Base-by-base conservation (phyloP, 1,140 invertebrate species). In the Drosophila pseudoobscura region DNA sequence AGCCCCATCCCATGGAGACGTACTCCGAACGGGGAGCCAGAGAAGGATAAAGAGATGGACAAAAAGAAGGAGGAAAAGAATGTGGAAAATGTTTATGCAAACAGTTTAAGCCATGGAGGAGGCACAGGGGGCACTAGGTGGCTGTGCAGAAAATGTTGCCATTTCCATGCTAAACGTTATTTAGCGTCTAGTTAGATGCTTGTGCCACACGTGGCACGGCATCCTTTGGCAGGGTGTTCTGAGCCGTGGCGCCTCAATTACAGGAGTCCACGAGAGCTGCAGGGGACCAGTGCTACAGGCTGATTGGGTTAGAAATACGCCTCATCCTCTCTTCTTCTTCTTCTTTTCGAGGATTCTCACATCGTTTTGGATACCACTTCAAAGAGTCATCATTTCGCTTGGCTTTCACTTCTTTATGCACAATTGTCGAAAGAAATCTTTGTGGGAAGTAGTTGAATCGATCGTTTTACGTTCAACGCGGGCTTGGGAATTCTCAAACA, bases 141-240 rank as follows among this genome's bases (percentile, higher is more conserved):
- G 35, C 51, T 39, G 47, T 26, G 53, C 31, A 13, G 60, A 74
- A 26, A 26, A 68, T 66, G 52, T 60, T 66, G 75, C 79, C 75
- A 82, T 78, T 82, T 83, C 74, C 68, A 83, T 78, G 82, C 69
- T 87, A 87, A 85, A 87, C 80, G 73, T 63, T 77, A 66, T 73
- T 85, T 80, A 84, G 74, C 80, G 72, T 84, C 71, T 78, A 72
- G 75, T 83, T 84, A 73, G 52, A 62, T 54, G 65, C 61, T 75
- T 56, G 43, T 64, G 35, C 35, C 35, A 39, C 35, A 39, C 35
- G 35, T 39, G 35, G 11, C 29, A 8, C 29, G 29, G 29, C 31
- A 35, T 35, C 31, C 31, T 35, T 11, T 35, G 31, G 9, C 35
- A 4, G 35, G 35, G 13, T 39, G 11, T 13, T 5, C 35, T 11